Conservation (phyloP, 2,797 vertebrate genomes). For the Alca torda region DNA sequence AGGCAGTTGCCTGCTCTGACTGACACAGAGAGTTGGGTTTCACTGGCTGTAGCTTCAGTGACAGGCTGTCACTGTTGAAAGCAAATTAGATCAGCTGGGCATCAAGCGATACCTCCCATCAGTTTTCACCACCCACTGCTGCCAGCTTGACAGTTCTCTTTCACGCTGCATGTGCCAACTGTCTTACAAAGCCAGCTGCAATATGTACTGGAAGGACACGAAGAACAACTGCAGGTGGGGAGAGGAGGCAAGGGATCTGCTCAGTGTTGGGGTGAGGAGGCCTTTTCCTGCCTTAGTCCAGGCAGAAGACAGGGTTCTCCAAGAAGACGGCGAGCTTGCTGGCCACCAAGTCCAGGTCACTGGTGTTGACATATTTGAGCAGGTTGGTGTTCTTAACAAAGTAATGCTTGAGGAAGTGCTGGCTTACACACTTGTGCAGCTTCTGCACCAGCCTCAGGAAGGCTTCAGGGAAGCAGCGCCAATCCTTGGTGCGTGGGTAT, state of each 20-base stretch:
- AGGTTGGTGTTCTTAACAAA: conserved; percentile 82
- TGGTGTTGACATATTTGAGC: conserved; percentile 76
- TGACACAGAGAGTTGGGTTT: not conserved
- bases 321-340: conserved; percentile 79
- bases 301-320: conserved; percentile 68
- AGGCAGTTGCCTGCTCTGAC: not conserved
- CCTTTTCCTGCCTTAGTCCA: conserved; percentile 48
- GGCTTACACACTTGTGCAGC: conserved; percentile 82
- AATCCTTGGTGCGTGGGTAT: conserved; percentile 79
- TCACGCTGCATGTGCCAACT: conserved; percentile 15
- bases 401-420: conserved; percentile 83
- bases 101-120: conserved; percentile 19
- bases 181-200: conserved; percentile 26
- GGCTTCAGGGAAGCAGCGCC: conserved; percentile 74
- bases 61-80: conserved; percentile 44
- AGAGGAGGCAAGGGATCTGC: not conserved
- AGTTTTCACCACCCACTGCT: conserved; percentile 44
- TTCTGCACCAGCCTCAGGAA: conserved; percentile 81
- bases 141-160: conserved; percentile 45
- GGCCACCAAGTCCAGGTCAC: conserved; percentile 78
- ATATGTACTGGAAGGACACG: not conserved
- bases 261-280: not conserved
- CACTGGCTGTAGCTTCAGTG: conserved; percentile 8
- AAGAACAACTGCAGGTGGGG: not conserved
- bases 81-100: not conserved